Base-by-base conservation (phyloP, 2,113 vertebrate species). In the Haemorhous mexicanus region DNA sequence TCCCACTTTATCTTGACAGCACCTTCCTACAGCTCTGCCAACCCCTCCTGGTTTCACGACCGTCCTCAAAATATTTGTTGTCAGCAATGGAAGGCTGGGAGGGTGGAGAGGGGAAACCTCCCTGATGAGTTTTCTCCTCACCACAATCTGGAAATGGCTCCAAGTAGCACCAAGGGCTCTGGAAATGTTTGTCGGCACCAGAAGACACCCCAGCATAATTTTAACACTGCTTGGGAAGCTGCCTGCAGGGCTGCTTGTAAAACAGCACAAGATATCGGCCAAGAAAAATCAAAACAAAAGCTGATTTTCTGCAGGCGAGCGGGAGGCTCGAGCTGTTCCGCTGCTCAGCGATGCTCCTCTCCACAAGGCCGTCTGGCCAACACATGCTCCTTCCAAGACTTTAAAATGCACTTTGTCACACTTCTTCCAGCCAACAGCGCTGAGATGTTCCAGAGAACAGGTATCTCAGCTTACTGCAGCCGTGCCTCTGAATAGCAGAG, bases 281-380 rank as follows among this genome's bases (percentile, higher is more conserved):
- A 84, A 78, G 79, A 90, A 92, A 90, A 91, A 87, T 62, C 74
- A 89, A 74, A 90, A 84, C 77, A 87, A 69, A 96, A 87, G 86
- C 28, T 91, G 93, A 76, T 64, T 94, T 83, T 55, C 78, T 84
- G 80, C 89, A 92, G 85, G 84, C 52, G 0, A 70, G 58, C 2
- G 0, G 82, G 83, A 84, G 1, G 6, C 61, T 72, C 1, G 0
- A 77, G 83, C 83, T 74, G 33, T 41, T 87, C 81, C 23, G 73
- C 92, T 82, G 6, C 21, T 86, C 72, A 77, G 92, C 72, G 10
- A 44, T 44, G 64, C 79, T 90, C 46, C 81, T 52, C 90, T 93
- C 84, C 52, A 1, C 41, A 21, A 78, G 77, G 84, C 89, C 11
- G 56, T 72, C 95, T 84, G 93, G 86, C 84, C 87, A 92, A 89